Conservation (phyloP, 2,113 vertebrate genomes). For the Passer domesticus region DNA sequence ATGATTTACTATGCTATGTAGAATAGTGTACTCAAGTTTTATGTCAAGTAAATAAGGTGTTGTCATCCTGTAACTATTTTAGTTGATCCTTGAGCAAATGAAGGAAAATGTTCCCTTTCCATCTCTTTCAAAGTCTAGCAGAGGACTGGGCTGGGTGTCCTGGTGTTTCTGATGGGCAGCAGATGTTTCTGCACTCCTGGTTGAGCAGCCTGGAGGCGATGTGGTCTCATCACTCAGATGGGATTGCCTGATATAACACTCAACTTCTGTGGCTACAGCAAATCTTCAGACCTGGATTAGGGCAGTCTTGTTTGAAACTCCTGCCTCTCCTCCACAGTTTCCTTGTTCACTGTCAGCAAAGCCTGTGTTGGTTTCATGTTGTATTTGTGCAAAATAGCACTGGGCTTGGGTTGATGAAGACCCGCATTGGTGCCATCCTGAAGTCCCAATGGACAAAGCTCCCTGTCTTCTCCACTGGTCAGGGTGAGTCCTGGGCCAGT, state of each 20-base stretch:
- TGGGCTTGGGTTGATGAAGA: accelerated
- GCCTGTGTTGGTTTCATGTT: accelerated
- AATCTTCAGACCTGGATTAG: background rate
- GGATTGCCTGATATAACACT: background rate
- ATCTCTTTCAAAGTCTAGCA: background rate
- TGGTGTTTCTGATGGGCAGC: background rate
- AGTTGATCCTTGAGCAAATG: background rate
- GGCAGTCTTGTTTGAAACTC: background rate
- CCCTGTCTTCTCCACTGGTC: background rate
- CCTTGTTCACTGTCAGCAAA: background rate
- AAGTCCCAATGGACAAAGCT: accelerated
- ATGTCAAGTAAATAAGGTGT: background rate
- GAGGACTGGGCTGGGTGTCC: background rate
- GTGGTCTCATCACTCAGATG: background rate
- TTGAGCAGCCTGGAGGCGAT: background rate
- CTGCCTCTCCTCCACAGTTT: background rate
- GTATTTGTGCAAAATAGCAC: accelerated
- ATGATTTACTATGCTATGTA: background rate
- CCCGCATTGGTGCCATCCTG: accelerated
- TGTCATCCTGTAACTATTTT: background rate
- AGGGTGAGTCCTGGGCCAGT: background rate
- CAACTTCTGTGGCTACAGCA: background rate
- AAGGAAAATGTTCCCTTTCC: background rate
- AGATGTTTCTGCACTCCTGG: background rate
- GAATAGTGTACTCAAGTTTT: background rate